Evolutionary conservation across 1,140 invertebrate species (phyloP).

Genomic region (Heliconius hermathena): DNA sequence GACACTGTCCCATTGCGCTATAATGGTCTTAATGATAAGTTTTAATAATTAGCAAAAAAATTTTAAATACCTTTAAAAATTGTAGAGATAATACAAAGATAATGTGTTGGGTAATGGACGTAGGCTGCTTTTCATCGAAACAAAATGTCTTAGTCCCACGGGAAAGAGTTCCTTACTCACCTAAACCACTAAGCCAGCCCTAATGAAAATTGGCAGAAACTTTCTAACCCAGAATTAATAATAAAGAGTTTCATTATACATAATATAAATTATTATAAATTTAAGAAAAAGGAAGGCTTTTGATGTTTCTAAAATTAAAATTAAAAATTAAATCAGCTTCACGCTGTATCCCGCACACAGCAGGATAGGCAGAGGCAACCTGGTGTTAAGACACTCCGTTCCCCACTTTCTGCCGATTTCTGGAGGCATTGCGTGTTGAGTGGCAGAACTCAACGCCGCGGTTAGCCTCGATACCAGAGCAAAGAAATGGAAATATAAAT

Average conservation of each 20-base stretch:
- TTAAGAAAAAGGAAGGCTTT: neutral
- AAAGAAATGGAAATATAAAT: too few species aligned
- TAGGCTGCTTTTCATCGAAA: neutral
- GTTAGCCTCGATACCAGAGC: too few species aligned
- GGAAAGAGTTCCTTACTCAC: conserved; percentile 8
- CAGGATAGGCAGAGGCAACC: too few species aligned
- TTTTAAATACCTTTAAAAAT: neutral
- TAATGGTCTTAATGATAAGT: neutral
- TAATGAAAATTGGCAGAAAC: conserved; percentile 13
- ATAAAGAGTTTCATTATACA: neutral
- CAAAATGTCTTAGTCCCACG: neutral
- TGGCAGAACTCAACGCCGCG: too few species aligned
- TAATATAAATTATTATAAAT: neutral
- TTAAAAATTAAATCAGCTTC: too few species aligned
- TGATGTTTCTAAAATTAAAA: neutral
- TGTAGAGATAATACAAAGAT: neutral
- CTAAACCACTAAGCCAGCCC: conserved; percentile 1
- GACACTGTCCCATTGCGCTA: neutral
- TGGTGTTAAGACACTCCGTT: too few species aligned
- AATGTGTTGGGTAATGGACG: neutral
- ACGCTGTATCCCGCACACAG: too few species aligned
- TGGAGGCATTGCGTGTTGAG: too few species aligned
- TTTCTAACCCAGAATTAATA: conserved; percentile 7
- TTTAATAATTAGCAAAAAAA: neutral
- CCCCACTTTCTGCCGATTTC: too few species aligned